Percentiles rank a stretch among this genome's conserved stretches.
These are phyloP conservation scores for Eristalis tenax DNA, from an alignment of 2,888 invertebrate genomes.

Conservation along the genomic window DNA sequence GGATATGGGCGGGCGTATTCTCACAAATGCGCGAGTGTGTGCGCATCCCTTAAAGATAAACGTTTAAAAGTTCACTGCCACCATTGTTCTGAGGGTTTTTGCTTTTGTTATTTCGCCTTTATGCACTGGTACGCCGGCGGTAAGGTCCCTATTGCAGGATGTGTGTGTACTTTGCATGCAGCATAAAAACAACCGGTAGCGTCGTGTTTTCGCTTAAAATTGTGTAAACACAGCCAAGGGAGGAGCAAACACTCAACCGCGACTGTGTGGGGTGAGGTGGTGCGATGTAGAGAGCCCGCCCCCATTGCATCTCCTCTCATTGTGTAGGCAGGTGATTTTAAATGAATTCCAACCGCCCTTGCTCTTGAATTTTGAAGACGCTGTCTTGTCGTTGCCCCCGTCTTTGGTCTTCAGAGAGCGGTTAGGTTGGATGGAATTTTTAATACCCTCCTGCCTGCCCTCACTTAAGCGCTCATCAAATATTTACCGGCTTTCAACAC, in stretches of 20 bases:
- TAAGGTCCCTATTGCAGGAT: not conserved
- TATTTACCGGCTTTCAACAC: conserved; percentile 69
- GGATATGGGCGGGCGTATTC: too few species aligned
- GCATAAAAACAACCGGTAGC: conserved; percentile 1
- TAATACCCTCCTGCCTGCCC: conserved; percentile 29
- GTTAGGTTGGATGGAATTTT: conserved; percentile 45
- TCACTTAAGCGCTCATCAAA: conserved; percentile 60
- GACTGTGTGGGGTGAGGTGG: not conserved
- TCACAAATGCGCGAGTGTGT: not conserved
- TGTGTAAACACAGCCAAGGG: conserved; percentile 59
- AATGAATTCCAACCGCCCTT: conserved; percentile 68
- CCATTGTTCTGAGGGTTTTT: conserved; percentile 65
- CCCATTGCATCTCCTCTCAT: conserved; percentile 29
- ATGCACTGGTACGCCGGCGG: not conserved
- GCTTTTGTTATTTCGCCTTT: conserved; percentile 26
- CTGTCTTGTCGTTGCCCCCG: not conserved
- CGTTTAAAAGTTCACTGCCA: conserved; percentile 81
- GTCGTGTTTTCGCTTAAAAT: conserved; percentile 62
- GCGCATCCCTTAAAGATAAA: conserved; percentile 61
- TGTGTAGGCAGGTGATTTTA: conserved; percentile 69
- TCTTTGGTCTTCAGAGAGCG: not conserved
- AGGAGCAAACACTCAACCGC: conserved; percentile 42
- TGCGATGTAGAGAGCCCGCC: not conserved
- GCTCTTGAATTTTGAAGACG: conserved; percentile 68
- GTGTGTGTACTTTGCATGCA: conserved; percentile 31